Evolutionary conservation across 2,888 invertebrate species (phyloP), one percentile per base, ranked within the genome.

Genomic region (Ctenicera cuprea): DNA sequence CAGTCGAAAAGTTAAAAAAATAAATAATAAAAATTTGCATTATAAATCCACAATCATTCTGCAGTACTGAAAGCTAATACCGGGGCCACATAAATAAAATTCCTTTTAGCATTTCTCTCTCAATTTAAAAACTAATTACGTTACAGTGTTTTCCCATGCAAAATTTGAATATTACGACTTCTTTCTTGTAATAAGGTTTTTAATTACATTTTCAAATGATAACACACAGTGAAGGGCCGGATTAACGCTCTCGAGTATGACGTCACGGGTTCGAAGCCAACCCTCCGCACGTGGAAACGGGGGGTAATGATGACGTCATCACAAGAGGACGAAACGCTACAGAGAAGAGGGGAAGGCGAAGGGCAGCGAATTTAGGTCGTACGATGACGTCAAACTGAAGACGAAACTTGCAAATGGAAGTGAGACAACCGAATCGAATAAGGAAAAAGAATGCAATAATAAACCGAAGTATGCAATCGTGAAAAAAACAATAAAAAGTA

Each of bases 261-360:
- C 57, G 57, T 57, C 57, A 57, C 16, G n/a, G 8, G 12, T 22
- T 57, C 16, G 14, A n/a, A 30, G 16, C 33, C 57, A 26, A 52
- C 37, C 57, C 33, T 26, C 26, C n/a, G 26, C 37, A 37, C 12
- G 9, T 26, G 22, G 52, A 52, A 50, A 22, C 3, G n/a, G 22
- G 38, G 48, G 33, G 22, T n/a, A 66, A 68, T 48, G 11, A 50
- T 70, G 70, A 63, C 68, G 67, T 57, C 64, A 63, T 54, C 14
- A 2, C 9, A 26, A 22, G 18, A 2, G n/a, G 48, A 26, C 5
- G 26, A 26, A 48, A 48, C 2, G 2, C 2, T 48, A 1, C 3
- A 30, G 54, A 45, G 54, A 45, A 7, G n/a, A 45, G n/a, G 33
- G 18, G 59, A 59, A 54, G 45, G 22, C 26, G 57, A 57, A 57